Base-by-base conservation (phyloP, 2,888 invertebrate species). In the Onchidella celtica region DNA sequence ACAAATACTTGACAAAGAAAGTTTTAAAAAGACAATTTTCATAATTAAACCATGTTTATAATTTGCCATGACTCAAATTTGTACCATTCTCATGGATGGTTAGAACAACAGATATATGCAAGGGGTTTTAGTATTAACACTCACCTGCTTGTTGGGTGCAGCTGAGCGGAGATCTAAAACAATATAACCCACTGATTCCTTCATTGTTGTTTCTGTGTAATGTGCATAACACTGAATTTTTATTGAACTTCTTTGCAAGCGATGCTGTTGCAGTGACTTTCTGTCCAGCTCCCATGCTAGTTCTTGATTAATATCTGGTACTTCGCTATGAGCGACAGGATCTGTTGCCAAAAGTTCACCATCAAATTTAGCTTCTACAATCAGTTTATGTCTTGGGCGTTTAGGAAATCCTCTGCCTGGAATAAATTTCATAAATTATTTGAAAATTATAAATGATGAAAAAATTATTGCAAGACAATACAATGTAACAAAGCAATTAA, bases 201-300 rank as follows among this genome's bases (percentile, higher is more conserved):
- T 93, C 69, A 89, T 86, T 2, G 91, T 89, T 17, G 88, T 90
- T 72, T 87, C 88, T 14, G 87, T 85, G 83, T 93, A 92, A 40
- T 90, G 86, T n/a, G 93, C 92, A 90, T 91, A 93, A 84, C 92
- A 92, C 83, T 93, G 93, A 24, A 94, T 89, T 84, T 94, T 94
- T 40, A 94, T 92, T 11, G 93, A 93, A 0, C 93, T 92, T 57
- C 94, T 87, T 84, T 94, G 93, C 65, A 94, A 86, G 24, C 93
- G 85, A 84, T 94, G 93, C 75, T 93, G 93, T 68, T 93, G 93
- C 3, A 94, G 87, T 11, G 90, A 90, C 83, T 93, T 93, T 82
- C 92, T 92, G 85, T 93, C 93, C 65, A 94, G 87, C 83, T 94
- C 93, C 94, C 94, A 94, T 3, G 94, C 94, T 75, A 94, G 87